Evolutionary conservation across 2,888 invertebrate species (phyloP), one percentile per base, ranked within the genome.

Genomic region (Drosophila pseudotakahashii): DNA sequence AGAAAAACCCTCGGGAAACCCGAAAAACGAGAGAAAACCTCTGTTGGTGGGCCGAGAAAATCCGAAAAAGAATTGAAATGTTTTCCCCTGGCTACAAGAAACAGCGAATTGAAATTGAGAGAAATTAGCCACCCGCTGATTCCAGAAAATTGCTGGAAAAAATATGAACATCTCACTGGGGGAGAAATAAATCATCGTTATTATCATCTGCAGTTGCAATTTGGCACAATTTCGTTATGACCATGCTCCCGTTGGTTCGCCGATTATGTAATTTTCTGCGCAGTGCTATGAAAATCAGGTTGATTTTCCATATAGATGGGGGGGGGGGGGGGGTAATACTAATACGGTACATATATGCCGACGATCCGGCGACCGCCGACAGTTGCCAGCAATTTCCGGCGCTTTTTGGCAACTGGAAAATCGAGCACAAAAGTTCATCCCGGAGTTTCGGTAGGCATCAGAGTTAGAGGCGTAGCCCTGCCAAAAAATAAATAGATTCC

Each of bases 351-450:
- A 19, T 19, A 26, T 16, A 30, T 52, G 54, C 16, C 70, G 53
- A 62, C 47, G 47, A 58, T 72, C 50, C 58, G 71, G 73, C 71
- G 73, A 52, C 72, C 62, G 11, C 51, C 47, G 58, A 48, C 58
- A 42, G 58, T 66, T 70, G 69, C 61, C 78, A 70, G 52, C 61
- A 61, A 61, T 71, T 60, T 71, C 70, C 55, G 54, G 30, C 42
- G 30, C 30, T 68, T 53, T 78, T 82, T 82, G 82, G 81, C 88
- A 87, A 81, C 32, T 66, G 23, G 39, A 64, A 68, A 75, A 87
- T 84, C 70, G 79, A 61, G 88, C 79, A 66, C 88, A 83, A 84
- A 76, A 87, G 82, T 83, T 87, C 79, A 87, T 50, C 26, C 26
- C 51, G 60, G 58, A 32, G 50, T 50, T 61, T 50, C 4, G 34